Conservation (phyloP, 2,113 vertebrate species). For the Lanius ludovicianus region DNA sequence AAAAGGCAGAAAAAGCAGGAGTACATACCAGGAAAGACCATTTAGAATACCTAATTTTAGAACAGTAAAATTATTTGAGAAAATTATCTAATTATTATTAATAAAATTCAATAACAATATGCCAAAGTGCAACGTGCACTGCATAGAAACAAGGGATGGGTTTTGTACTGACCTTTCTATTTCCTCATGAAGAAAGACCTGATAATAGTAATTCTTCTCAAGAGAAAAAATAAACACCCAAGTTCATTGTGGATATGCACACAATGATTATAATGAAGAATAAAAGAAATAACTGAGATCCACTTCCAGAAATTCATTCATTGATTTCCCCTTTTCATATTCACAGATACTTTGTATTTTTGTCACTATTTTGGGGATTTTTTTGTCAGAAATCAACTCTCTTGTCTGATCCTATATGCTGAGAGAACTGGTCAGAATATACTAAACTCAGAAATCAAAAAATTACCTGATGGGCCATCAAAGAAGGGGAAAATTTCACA, state of each 20-base stretch:
- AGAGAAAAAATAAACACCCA: constrained; percentile 53
- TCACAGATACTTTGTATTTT: neutral
- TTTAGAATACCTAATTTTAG: neutral
- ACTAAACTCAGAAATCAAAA: neutral
- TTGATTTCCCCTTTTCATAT: neutral
- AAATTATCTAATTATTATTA: constrained; percentile 9
- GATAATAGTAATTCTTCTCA: constrained; percentile 45
- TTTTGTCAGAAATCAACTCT: neutral
- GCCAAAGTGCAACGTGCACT: neutral
- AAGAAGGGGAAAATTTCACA: neutral
- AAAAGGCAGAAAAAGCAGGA: neutral
- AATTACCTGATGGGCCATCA: neutral
- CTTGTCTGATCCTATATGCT: neutral
- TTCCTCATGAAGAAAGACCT: constrained; percentile 8
- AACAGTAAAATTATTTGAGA: neutral
- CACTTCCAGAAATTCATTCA: neutral
- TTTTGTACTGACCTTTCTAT: constrained; percentile 51
- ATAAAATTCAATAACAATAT: constrained; percentile 21
- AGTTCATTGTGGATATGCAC: neutral
- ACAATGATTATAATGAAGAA: constrained; percentile 14
- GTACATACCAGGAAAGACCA: neutral
- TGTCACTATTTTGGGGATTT: neutral
- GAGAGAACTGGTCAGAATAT: neutral
- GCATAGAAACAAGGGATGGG: neutral
- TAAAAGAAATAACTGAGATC: neutral